Evolutionary conservation across 2,113 vertebrate genomes (phyloP).

Genomic region (Climacteris rufus): DNA sequence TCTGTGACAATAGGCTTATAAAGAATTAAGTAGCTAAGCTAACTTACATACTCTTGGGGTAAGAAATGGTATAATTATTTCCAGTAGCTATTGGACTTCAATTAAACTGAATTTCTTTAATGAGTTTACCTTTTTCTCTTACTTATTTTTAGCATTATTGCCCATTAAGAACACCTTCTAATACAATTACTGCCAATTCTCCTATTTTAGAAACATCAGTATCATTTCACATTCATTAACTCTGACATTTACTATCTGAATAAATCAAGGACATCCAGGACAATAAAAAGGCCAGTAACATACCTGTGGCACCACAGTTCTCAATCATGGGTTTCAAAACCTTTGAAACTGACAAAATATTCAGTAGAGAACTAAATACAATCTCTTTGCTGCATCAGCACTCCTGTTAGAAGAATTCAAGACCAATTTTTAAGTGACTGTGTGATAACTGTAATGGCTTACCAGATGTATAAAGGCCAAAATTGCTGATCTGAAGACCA

Average conservation of each 20-base stretch:
- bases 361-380: not conserved
- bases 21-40: not conserved
- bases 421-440: not conserved
- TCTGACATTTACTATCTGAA: not conserved
- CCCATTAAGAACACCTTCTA: not conserved
- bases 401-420: not conserved
- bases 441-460: not conserved
- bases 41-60: not conserved
- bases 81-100: not conserved
- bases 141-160: not conserved
- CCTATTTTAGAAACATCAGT: not conserved
- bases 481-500: not conserved
- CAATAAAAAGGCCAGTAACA: not conserved
- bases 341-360: not conserved
- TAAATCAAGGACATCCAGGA: not conserved
- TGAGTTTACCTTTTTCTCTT: not conserved
- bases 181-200: not conserved
- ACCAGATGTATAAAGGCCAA: not conserved
- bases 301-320: not conserved
- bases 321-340: not conserved
- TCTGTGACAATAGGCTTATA: not conserved
- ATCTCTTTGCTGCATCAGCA: not conserved
- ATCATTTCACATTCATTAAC: not conserved
- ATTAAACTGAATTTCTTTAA: not conserved
- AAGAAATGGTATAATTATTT: not conserved